phyloP scores from a whole-genome alignment of 2,888 invertebrate species.

The Philereme vetulata region DNA sequence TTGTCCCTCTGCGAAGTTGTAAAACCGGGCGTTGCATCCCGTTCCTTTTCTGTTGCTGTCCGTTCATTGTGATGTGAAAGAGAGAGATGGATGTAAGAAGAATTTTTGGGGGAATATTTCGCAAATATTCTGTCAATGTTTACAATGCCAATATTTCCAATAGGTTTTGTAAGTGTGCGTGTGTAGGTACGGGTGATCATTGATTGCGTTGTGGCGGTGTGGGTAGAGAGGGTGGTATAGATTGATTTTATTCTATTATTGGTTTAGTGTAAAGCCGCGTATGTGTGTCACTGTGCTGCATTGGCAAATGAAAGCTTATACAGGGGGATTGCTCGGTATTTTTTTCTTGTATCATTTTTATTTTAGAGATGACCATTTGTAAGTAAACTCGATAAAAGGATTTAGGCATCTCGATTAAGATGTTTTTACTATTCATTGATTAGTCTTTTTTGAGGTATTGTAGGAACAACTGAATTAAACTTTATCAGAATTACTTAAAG shows the following conservation, averaged over 20 bases:
- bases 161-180: slow-evolving; percentile 61
- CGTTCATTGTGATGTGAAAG: slow-evolving; percentile 41
- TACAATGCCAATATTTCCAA: slow-evolving; percentile 81
- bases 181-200: slow-evolving; percentile 57
- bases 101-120: slow-evolving; percentile 66
- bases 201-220: slow-evolving; percentile 65
- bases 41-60: slow-evolving; percentile 47
- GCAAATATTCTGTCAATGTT: slow-evolving; percentile 80
- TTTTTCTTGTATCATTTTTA: background rate
- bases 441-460: no score
- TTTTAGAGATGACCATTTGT: no score
- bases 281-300: slow-evolving; percentile 81
- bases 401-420: no score
- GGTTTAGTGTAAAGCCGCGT: slow-evolving; percentile 82
- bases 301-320: slow-evolving; percentile 61
- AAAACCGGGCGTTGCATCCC: slow-evolving; percentile 65
- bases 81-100: slow-evolving; percentile 58
- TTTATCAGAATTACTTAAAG: no score
- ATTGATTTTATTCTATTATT: slow-evolving; percentile 83
- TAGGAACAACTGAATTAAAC: no score
- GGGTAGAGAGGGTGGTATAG: slow-evolving; percentile 77
- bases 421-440: no score
- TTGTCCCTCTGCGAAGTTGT: slow-evolving; percentile 79
- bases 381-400: no score
- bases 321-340: slow-evolving; percentile 38